Evolutionary conservation across 1,140 invertebrate genomes (phyloP), one percentile per base, ranked within the genome.

Genomic region (Campoletis sonorensis): DNA sequence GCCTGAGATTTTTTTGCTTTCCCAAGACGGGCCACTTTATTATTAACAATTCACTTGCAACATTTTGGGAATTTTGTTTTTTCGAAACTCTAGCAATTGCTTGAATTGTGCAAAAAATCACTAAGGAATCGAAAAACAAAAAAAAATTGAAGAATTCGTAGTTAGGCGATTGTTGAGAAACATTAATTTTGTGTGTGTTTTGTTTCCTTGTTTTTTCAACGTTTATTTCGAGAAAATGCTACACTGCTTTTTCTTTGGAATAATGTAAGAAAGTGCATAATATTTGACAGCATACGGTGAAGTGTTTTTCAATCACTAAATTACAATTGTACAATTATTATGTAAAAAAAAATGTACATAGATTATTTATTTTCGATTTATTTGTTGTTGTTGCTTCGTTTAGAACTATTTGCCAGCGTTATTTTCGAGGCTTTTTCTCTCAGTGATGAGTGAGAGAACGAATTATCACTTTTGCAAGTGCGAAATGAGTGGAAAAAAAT

Each of bases 231-330:
- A 88, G 86, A 86, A 87, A 88, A 88, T 83, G 84, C 85, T 89
- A 88, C 87, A 89, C 85, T 87, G 79, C 78, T 86, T 86, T n/a
- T 85, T 89, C 87, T 87, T 89, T 88, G 86, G 86, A 83, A 89
- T 85, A 88, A 85, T 86, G 84, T 87, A 86, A 85, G 87, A 88
- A 88, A 88, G 84, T 89, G 85, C 85, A 86, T 82, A 84, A 84
- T 64, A 49, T 81, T 84, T 79, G 83, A 88, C 82, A 85, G 85
- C 86, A 85, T 84, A 84, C 77, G 82, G 79, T 85, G 84, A 72
- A 82, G 79, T n/a, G n/a, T n/a, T n/a, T 84, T 33, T 87, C 78
- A 80, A 76, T 85, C 81, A 82, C 76, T 88, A 86, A 85, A 88
- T 79, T 82, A 80, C 88, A 89, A 87, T 87, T 89, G 85, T 89